Conservation (phyloP, 2,888 invertebrate species). For the Zaprionus bogoriensis region DNA sequence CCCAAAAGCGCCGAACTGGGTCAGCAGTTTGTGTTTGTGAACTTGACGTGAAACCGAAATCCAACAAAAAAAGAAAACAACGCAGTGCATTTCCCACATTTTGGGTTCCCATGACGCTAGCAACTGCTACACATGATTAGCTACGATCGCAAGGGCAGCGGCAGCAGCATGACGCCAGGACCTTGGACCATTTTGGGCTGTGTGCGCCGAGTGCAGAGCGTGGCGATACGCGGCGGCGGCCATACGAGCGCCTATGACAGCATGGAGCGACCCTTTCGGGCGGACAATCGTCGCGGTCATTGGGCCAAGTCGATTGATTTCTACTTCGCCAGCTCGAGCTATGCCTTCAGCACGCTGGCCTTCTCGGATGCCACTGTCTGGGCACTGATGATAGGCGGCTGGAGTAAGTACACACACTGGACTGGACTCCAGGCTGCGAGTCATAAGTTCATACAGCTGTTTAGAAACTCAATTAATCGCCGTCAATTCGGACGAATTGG, state of each 20-base stretch:
- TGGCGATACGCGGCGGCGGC: conserved; percentile 48
- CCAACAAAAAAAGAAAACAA: not conserved
- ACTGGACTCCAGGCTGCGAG: too few species aligned
- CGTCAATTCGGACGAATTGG: conserved; percentile 17
- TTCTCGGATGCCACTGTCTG: conserved; percentile 88
- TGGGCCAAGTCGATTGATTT: conserved; percentile 91
- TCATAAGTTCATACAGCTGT: too few species aligned
- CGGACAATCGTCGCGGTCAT: conserved; percentile 84
- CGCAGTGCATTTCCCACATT: not conserved
- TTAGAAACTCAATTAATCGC: too few species aligned
- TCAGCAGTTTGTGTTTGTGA: conserved; percentile 26
- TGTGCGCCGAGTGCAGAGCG: conserved; percentile 59
- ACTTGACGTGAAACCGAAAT: not conserved
- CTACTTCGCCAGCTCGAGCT: conserved; percentile 91
- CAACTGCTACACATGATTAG: not conserved
- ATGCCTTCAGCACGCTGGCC: conserved; percentile 92
- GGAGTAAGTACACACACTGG: conserved; percentile 68
- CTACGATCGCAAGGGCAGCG: not conserved
- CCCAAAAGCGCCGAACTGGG: conserved; percentile 52
- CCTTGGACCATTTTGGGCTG: conserved; percentile 44
- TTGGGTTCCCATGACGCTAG: not conserved
- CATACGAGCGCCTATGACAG: conserved; percentile 79
- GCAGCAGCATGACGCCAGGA: conserved; percentile 5
- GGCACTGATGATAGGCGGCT: conserved; percentile 76
- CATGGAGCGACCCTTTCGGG: conserved; percentile 79